phyloP scores from a whole-genome alignment of 2,888 invertebrate species.

The Rotaria sp. region DNA sequence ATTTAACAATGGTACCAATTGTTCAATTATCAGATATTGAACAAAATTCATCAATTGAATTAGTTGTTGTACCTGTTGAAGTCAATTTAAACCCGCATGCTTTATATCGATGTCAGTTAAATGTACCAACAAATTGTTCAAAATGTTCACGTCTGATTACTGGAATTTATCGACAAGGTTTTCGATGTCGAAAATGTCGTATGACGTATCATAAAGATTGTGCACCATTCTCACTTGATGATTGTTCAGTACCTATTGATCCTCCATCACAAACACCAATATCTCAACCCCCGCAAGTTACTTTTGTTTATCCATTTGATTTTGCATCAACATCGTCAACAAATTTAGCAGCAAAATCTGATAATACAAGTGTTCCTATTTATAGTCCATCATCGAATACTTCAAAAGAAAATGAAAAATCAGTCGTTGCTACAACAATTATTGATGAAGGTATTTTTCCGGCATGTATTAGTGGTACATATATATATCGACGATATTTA shows the following conservation, averaged over 20 bases:
- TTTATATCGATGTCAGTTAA: background rate
- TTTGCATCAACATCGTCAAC: background rate
- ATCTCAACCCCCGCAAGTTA: background rate
- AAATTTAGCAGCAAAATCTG: background rate
- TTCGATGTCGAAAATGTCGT: constrained; percentile 2
- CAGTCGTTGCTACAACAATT: background rate
- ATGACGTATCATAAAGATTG: constrained; percentile 13
- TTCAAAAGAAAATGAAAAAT: background rate
- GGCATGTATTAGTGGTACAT: background rate
- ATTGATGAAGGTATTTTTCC: constrained; percentile 4
- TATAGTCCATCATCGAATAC: background rate
- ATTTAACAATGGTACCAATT: constrained; percentile 13
- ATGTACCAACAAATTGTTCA: background rate
- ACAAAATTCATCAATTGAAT: background rate
- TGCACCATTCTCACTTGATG: background rate
- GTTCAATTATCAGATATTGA: background rate
- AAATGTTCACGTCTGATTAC: constrained; percentile 9
- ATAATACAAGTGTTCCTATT: background rate
- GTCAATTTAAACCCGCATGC: background rate
- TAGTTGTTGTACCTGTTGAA: background rate
- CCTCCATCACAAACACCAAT: background rate
- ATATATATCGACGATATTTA: background rate
- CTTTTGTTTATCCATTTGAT: background rate
- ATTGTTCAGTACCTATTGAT: background rate
- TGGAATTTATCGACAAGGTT: background rate